These are phyloP conservation scores for Sparidentex hasta DNA, from an alignment of 2,797 vertebrate genomes.

Conservation along the genomic window DNA sequence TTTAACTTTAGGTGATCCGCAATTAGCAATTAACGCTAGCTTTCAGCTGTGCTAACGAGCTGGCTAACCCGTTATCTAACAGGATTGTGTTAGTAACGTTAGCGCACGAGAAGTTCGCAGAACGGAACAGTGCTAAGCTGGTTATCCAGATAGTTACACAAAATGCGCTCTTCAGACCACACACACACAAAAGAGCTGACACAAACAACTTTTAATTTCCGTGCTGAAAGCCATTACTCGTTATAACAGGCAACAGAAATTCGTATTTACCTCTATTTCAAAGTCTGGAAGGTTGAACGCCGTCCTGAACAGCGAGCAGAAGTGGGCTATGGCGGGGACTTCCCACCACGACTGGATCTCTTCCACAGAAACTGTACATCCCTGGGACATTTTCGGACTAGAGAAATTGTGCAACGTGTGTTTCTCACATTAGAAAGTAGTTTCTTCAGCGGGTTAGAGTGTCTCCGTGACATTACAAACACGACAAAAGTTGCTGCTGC, in stretches of 20 bases:
- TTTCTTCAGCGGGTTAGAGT: constrained; percentile 37
- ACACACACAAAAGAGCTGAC: constrained; percentile 67
- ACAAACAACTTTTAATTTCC: constrained; percentile 80
- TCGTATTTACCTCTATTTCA: constrained; percentile 94
- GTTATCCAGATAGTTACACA: constrained; percentile 43
- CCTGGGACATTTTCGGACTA: constrained; percentile 87
- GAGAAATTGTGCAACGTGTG: constrained; percentile 45
- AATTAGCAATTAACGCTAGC: constrained; percentile 27
- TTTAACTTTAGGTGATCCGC: not conserved
- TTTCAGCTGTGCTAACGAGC: constrained; percentile 50
- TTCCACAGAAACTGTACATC: constrained; percentile 89
- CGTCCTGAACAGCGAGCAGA: constrained; percentile 97
- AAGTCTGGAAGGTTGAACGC: constrained; percentile 97
- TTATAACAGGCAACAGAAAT: rapidly evolving
- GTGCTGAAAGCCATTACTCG: not conserved
- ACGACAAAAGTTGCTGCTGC: constrained; percentile 73
- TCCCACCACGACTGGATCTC: constrained; percentile 98
- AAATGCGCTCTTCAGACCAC: constrained; percentile 12
- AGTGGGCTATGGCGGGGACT: constrained; percentile 98
- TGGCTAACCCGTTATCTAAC: constrained; percentile 67
- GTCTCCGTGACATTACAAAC: constrained; percentile 66
- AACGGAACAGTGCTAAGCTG: constrained; percentile 68
- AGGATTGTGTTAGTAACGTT: constrained; percentile 58
- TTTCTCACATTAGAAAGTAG: constrained; percentile 83
- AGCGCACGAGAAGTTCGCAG: constrained; percentile 64